Evolutionary conservation across 2,797 vertebrate species (phyloP).

Genomic region (Hybognathus amarus): DNA sequence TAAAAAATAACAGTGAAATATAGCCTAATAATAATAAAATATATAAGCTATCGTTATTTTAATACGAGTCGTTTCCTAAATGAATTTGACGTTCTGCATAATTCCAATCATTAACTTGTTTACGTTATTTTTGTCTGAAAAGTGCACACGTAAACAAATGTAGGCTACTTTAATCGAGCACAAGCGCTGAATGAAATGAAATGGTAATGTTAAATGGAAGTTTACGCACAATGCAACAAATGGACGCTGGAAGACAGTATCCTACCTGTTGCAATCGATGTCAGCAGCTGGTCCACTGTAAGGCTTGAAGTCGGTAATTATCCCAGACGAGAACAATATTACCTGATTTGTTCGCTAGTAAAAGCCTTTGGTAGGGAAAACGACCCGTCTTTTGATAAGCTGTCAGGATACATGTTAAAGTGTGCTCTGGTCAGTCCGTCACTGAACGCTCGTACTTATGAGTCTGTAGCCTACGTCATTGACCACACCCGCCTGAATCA

Average conservation of each 20-base stretch:
- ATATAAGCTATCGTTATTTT: background rate
- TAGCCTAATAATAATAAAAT: background rate
- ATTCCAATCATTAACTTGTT: background rate
- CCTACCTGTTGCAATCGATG: slow-evolving; percentile 23
- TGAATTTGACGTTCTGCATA: background rate
- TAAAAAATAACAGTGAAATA: background rate
- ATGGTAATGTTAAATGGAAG: background rate
- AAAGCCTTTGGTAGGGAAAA: background rate
- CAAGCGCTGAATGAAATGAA: background rate
- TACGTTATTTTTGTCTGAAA: background rate
- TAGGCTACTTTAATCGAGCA: background rate
- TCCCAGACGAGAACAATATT: background rate
- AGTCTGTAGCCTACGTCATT: slow-evolving; percentile 22
- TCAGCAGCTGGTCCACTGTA: background rate
- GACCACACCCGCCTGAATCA: slow-evolving; percentile 37
- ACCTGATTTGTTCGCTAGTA: background rate
- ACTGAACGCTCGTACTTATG: slow-evolving; percentile 37
- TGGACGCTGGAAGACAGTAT: background rate
- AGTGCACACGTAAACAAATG: background rate
- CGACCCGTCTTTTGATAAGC: background rate
- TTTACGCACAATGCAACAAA: background rate
- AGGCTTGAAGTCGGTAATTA: background rate
- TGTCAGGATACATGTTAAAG: background rate
- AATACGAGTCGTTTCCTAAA: background rate
- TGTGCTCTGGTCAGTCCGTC: slow-evolving; percentile 20